These are phyloP conservation scores for Drosophila mettleri DNA, from an alignment of 2,888 invertebrate species.

Conservation along the genomic window DNA sequence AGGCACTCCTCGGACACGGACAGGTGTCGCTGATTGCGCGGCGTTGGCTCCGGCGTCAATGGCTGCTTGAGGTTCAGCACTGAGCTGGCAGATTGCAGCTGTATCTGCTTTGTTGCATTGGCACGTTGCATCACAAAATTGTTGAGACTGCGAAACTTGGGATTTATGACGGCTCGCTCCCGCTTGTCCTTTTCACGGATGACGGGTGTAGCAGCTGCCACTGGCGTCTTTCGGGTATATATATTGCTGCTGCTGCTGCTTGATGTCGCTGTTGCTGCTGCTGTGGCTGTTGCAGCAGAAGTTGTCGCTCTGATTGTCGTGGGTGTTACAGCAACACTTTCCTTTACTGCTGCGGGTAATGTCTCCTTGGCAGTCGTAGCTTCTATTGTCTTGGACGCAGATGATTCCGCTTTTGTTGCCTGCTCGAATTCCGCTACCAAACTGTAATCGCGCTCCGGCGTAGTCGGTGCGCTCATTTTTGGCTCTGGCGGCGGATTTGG, in stretches of 20 bases:
- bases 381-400: conserved; percentile 13
- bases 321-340: conserved; percentile 24
- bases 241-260: conserved; percentile 71
- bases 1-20: conserved; percentile 92
- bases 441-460: conserved; percentile 83
- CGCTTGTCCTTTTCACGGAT: conserved; percentile 91
- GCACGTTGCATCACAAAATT: conserved; percentile 84
- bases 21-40: conserved; percentile 88
- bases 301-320: conserved; percentile 34
- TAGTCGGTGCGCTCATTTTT: conserved; percentile 82
- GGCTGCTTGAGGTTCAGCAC: conserved; percentile 81
- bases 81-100: conserved; percentile 80
- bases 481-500: conserved; percentile 88
- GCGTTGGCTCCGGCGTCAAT: conserved; percentile 88
- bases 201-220: conserved; percentile 88
- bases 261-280: conserved; percentile 12
- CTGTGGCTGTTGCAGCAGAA: conserved; percentile 65
- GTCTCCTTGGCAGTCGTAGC: conserved; percentile 12
- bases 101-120: conserved; percentile 82
- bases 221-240: conserved; percentile 81
- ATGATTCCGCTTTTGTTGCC: conserved; percentile 49
- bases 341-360: conserved; percentile 18
- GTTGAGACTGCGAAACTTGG: conserved; percentile 87
- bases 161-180: conserved; percentile 89
- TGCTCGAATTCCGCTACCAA: conserved; percentile 76